Conservation (phyloP, 2,797 vertebrate genomes). For the Premnoplex brunnescens region DNA sequence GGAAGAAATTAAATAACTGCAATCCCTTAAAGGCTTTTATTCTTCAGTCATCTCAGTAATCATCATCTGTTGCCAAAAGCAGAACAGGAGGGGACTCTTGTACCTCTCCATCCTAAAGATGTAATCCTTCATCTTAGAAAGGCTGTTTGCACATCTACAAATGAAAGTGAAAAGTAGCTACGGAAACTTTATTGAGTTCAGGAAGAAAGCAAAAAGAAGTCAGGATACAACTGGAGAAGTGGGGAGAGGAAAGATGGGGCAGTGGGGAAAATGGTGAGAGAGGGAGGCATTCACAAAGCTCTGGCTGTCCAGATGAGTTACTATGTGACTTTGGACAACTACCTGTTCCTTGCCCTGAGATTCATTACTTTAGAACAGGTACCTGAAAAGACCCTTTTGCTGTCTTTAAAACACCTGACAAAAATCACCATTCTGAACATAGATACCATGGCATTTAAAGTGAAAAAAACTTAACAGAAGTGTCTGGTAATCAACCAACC, state of each 20-base stretch:
- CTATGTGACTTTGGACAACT: not conserved
- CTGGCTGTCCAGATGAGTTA: not conserved
- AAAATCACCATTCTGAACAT: not conserved
- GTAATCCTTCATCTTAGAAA: not conserved
- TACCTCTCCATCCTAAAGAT: not conserved
- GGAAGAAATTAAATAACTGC: not conserved
- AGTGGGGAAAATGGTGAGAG: not conserved
- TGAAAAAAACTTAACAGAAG: not conserved
- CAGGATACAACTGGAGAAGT: not conserved
- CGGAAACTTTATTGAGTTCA: not conserved
- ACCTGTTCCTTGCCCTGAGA: not conserved
- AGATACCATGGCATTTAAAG: not conserved
- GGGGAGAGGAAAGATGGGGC: not conserved
- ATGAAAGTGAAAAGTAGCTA: not conserved
- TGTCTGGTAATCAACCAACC: not conserved
- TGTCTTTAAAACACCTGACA: not conserved
- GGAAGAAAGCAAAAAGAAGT: not conserved
- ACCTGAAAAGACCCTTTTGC: not conserved
- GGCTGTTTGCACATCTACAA: not conserved
- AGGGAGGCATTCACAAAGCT: not conserved
- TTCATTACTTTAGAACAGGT: not conserved
- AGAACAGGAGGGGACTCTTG: not conserved
- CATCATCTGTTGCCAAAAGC: not conserved
- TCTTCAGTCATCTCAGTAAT: not conserved
- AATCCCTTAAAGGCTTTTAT: not conserved